phyloP scores from a whole-genome alignment of 2,113 vertebrate species.

The Dromiciops gliroides region DNA sequence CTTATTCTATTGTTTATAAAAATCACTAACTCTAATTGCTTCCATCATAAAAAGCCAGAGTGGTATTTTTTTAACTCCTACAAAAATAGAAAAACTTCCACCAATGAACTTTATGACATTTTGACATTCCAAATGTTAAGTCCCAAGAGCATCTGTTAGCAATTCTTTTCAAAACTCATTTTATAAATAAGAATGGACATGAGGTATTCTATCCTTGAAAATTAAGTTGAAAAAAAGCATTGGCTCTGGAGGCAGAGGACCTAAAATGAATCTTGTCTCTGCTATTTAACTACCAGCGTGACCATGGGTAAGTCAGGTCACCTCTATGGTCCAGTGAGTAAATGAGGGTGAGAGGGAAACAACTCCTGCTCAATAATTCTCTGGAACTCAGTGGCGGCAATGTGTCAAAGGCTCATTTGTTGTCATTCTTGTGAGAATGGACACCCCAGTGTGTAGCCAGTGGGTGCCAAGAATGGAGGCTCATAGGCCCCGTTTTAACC shows the following conservation, averaged over 20 bases:
- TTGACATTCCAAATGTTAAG: conserved; percentile 22
- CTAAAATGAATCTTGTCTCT: background rate
- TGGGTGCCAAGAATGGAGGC: too few relatives aligned
- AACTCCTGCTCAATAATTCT: too few relatives aligned
- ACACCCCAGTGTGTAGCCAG: too few relatives aligned
- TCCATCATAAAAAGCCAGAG: conserved; percentile 17
- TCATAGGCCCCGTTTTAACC: too few relatives aligned
- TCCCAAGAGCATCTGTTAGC: background rate
- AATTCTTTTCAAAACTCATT: conserved; percentile 16
- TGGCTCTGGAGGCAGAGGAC: background rate
- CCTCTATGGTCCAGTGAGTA: background rate
- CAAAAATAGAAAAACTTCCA: conserved; percentile 27
- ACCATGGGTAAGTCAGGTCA: background rate
- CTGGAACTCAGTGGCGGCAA: too few relatives aligned
- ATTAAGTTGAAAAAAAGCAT: background rate
- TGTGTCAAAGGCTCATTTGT: too few relatives aligned
- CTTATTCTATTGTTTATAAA: background rate
- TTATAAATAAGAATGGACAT: background rate
- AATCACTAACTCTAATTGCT: conserved; percentile 31
- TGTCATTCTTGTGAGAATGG: too few relatives aligned
- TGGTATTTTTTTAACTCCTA: background rate
- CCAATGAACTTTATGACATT: background rate
- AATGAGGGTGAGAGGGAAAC: too few relatives aligned
- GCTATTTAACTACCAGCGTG: background rate
- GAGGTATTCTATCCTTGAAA: conserved; percentile 25